Percentiles rank a stretch among this genome's conserved stretches.
Conservation (phyloP, 2,113 vertebrate species). For the Xenopus tropicalis region UCB_Xtro_10.0 CM004444.2:92696001-92696500, state of each 20-base stretch:
- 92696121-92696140: slow-evolving; percentile 28
- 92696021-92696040: slow-evolving; percentile 9
- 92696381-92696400: slow-evolving; percentile 40
- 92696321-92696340: slow-evolving; percentile 19
- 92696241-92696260: slow-evolving; percentile 34
- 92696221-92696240: slow-evolving; percentile 36
- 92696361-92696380: slow-evolving; percentile 30
- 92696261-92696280: slow-evolving; percentile 30
- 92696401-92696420: slow-evolving; percentile 32
- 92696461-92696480: slow-evolving; percentile 27
- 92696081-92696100: slow-evolving; percentile 31
- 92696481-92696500: slow-evolving; percentile 40
- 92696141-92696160: slow-evolving; percentile 39
- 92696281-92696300: slow-evolving; percentile 22
- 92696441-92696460: slow-evolving; percentile 19
- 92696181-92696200: slow-evolving; percentile 41
- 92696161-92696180: slow-evolving; percentile 35
- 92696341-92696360: slow-evolving; percentile 30
- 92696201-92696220: slow-evolving; percentile 43
- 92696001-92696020: slow-evolving; percentile 18
- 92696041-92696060: slow-evolving; percentile 18
- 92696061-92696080: slow-evolving; percentile 26
- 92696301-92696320: slow-evolving; percentile 4
- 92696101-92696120: slow-evolving; percentile 34
- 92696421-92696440: slow-evolving; percentile 41